Evolutionary conservation across 2,888 invertebrate species (phyloP), one percentile per base, ranked within the genome.

Genomic region (Agrochola lychnidis): DNA sequence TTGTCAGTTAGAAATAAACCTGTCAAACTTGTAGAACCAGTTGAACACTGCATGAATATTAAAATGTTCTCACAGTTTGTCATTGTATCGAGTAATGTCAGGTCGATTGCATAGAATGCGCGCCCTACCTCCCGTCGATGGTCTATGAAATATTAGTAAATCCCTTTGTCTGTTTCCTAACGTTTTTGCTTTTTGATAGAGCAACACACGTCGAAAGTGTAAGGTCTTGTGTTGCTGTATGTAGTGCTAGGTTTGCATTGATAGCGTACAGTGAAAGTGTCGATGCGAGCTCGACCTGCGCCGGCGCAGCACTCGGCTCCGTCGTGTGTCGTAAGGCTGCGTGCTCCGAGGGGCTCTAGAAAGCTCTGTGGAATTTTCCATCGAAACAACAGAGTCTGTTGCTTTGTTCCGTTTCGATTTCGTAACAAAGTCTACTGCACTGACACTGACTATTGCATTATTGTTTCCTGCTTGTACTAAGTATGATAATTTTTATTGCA

Each of bases 241-340:
- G 36, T 64, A 72, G 62, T 84, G 69, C 70, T 84, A 70, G 71
- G 66, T 87, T 80, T 88, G 79, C 86, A 86, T 86, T 71, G 80
- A 84, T 80, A 80, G 90, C 84, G 87, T 87, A 88, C 90, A 96
- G 96, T 96, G 96, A 96, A 96, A 96, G 96, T 96, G 92, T 88
- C 90, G 87, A 87, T 89, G 86, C 87, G 84, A 87, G 86, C 73
- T 77, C 79, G 72, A 76, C 80, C 72, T 82, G 85, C 85, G 83
- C 81, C 76, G 85, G 82, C 88, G 82, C 84, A 84, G 84, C 86
- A 84, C 83, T 79, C 73, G 66, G 30, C 69, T 70, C 81, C 83
- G 86, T 81, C 79, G 86, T 84, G 88, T 95, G 93, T 94, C 92
- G 95, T 92, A 94, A 95, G 93, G 85, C 88, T 78, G 81, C 89